Evolutionary conservation across 2,888 invertebrate genomes (phyloP).

Genomic region (Rhabditoides inermis): DNA sequence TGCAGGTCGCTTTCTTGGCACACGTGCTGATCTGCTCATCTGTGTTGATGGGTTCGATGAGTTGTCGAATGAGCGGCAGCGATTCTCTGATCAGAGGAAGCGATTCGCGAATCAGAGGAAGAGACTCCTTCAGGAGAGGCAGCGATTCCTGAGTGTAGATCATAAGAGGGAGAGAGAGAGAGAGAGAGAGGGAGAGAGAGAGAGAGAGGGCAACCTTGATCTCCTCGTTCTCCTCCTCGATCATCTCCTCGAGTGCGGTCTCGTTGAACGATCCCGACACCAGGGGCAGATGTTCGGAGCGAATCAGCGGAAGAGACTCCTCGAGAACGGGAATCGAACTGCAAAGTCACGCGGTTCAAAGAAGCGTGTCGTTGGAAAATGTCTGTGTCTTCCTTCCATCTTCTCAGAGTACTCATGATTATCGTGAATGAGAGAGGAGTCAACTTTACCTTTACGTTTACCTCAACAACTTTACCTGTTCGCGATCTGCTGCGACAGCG

Average conservation of each 20-base stretch:
- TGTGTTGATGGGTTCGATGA: slow-evolving; percentile 13
- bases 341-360: no score
- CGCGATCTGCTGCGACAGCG: slow-evolving; percentile 8
- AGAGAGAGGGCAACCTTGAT: no score
- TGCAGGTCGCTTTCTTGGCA: slow-evolving; percentile 18
- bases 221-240: no score
- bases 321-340: slow-evolving; percentile 13
- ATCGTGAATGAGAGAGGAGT: no score
- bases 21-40: slow-evolving; percentile 9
- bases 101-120: slow-evolving; percentile 24
- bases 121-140: slow-evolving; percentile 23
- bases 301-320: slow-evolving; percentile 7
- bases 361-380: no score
- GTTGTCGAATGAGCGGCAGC: slow-evolving; percentile 19
- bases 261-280: slow-evolving; percentile 8
- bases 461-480: slow-evolving; percentile 13
- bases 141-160: slow-evolving; percentile 15
- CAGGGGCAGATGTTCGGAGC: slow-evolving; percentile 10
- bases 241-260: no score
- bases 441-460: no score
- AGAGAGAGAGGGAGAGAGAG: neutral
- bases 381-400: no score
- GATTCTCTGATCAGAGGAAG: slow-evolving; percentile 22
- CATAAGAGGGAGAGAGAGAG: neutral
- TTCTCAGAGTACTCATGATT: no score